Evolutionary conservation across 2,888 invertebrate genomes (phyloP), one percentile per base, ranked within the genome.

Genomic region (Ophonus ardosiacus): DNA sequence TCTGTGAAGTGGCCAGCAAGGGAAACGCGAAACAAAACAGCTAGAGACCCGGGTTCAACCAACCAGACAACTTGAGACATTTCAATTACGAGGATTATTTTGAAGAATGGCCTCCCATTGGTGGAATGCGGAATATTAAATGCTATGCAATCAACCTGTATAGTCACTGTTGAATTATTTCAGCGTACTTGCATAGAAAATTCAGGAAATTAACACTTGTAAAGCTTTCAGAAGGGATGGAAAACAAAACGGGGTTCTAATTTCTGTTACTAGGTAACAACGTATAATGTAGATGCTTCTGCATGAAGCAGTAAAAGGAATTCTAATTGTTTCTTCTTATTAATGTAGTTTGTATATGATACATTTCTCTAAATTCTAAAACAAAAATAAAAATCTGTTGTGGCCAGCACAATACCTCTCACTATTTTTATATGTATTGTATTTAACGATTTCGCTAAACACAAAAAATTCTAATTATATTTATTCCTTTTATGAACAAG

Each of bases 21-120:
- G 43, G 43, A 40, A 74, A 74, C 15, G 43, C 43, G 43, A 68
- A 74, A 74, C 71, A 74, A 74, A 74, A 74, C 43, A 74, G 7
- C 71, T 13, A 1, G 38, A 10, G 24, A 31, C 17, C 71, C 5
- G 18, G 40, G 38, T 31, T 59, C 63, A 63, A 43, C 71, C 71
- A 38, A 18, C 18, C 71, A 74, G n/a, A 24, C 71, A 74, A 21
- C 71, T 43, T 18, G 57, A 78, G 31, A 78, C 56, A 31, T 78
- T 78, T 24, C 78, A 78, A 78, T 78, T 78, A 78, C 59, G 8
- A 7, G 31, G 78, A 78, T 78, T 78, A 78, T 78, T 57, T 78
- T 78, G 78, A 78, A 78, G 78, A 78, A 78, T 57, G 78, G 56
- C 13, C 24, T 74, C 7, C 18, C 71, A 43, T 71, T 71, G 68